phyloP scores from a whole-genome alignment of 2,797 vertebrate species.

The Anguilla anguilla region DNA sequence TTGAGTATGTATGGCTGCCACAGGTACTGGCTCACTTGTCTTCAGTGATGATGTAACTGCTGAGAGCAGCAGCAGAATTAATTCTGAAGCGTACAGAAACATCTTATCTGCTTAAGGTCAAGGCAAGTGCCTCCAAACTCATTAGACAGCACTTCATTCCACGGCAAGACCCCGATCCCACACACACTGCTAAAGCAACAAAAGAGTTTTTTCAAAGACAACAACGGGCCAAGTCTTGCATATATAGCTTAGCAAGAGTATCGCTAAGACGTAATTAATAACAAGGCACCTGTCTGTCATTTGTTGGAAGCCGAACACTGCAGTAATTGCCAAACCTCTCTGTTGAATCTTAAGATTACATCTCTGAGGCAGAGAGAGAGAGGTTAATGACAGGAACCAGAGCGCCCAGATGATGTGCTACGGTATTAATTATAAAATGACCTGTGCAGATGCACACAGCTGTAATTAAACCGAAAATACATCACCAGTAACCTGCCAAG shows the following conservation, averaged over 20 bases:
- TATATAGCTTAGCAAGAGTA: background rate
- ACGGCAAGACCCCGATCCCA: too few relatives aligned
- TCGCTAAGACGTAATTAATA: background rate
- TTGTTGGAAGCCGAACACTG: background rate
- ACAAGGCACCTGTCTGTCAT: background rate
- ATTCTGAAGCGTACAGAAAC: too few relatives aligned
- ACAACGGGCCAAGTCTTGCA: too few relatives aligned
- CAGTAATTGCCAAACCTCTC: background rate
- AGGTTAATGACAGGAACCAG: background rate
- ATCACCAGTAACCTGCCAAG: background rate
- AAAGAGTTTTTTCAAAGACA: too few relatives aligned
- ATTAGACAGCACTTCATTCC: too few relatives aligned
- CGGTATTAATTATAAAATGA: background rate
- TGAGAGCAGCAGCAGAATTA: too few relatives aligned
- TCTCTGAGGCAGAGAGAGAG: background rate
- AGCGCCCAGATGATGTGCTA: background rate
- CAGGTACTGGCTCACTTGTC: too few relatives aligned
- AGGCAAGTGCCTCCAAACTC: too few relatives aligned
- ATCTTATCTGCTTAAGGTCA: too few relatives aligned
- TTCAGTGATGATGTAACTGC: too few relatives aligned
- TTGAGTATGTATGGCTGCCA: too few relatives aligned
- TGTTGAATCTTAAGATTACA: background rate
- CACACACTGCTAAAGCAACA: too few relatives aligned
- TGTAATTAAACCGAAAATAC: background rate
- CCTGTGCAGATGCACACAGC: background rate